Evolutionary conservation across 2,888 invertebrate genomes (phyloP).

Genomic region (Ischnus inquisitorius): DNA sequence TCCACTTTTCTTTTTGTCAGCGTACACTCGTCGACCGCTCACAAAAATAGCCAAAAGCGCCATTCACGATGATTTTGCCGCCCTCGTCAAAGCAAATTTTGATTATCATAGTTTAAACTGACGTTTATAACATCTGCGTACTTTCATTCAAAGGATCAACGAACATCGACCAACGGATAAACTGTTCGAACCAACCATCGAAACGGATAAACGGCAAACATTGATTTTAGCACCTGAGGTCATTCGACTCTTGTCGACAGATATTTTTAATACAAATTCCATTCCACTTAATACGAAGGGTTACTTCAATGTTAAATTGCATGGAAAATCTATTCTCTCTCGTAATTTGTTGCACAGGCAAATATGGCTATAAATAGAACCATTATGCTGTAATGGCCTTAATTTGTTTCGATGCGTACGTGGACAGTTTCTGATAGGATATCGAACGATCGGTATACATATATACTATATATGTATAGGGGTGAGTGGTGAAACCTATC

Average conservation of each 20-base stretch:
- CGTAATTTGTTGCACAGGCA: neutral
- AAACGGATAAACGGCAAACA: too few species aligned
- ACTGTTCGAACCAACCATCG: neutral
- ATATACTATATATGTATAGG: slow-evolving; percentile 4
- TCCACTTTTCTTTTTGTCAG: slow-evolving; percentile 20
- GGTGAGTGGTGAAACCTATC: slow-evolving; percentile 5
- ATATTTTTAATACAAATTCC: too few species aligned
- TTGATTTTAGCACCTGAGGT: too few species aligned
- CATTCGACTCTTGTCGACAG: too few species aligned
- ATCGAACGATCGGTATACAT: slow-evolving; percentile 44
- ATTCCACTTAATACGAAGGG: too few species aligned
- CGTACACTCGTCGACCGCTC: slow-evolving; percentile 15
- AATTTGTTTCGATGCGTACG: slow-evolving; percentile 27
- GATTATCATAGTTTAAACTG: neutral
- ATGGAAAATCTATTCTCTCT: neutral
- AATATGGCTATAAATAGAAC: neutral
- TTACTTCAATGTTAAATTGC: neutral
- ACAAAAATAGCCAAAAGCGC: slow-evolving; percentile 12
- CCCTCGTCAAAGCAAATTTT: neutral
- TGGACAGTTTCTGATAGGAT: slow-evolving; percentile 29
- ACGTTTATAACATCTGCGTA: neutral
- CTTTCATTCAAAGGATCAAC: neutral
- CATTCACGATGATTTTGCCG: neutral
- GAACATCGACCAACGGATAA: neutral
- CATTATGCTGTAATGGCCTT: slow-evolving; percentile 2